Evolutionary conservation across 2,888 invertebrate genomes (phyloP), one percentile per base, ranked within the genome.

Genomic region (Tenthredo mesomela): DNA sequence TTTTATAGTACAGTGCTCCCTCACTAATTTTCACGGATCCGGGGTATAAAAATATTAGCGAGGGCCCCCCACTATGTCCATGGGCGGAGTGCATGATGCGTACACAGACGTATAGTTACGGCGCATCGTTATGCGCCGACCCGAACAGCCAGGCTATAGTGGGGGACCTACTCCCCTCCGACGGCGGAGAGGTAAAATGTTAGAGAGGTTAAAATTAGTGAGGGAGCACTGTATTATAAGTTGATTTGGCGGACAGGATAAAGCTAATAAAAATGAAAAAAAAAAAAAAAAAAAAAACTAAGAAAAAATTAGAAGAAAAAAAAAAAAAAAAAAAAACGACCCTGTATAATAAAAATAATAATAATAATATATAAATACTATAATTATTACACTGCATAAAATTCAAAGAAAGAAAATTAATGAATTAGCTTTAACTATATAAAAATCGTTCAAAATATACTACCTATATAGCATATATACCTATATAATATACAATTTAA

Each of bases 211-310:
- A n/a, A n/a, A n/a, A n/a, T n/a, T n/a, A n/a, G n/a, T n/a, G n/a
- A n/a, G n/a, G n/a, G n/a, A n/a, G n/a, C n/a, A n/a, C n/a, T n/a
- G n/a, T n/a, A n/a, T n/a, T n/a, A n/a, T 12, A 37, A 58, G 67
- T 67, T 33, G 33, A 67, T 67, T 67, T 29, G 33, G 67, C 29
- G 67, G 67, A 67, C 33, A 67, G 67, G 67, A 67, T 67, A 67
- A 67, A 67, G 29, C 61, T 25, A 61, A 61, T 25, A 21, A n/a
- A 54, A 54, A 25, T 25, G 0, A 21, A 10, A 61, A 61, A 10
- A 7, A 58, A 10, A 9, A 0, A 58, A 12, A 61, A 25, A 25
- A n/a, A n/a, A 33, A 33, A 2, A 33, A n/a, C n/a, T n/a, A n/a
- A n/a, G n/a, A n/a, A n/a, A n/a, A 29, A 2, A 43, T 2, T 1